Percentiles rank a stretch among this genome's conserved stretches.
These are phyloP conservation scores for Isoperla grammatica DNA, from an alignment of 2,888 invertebrate species.

Conservation along the genomic window DNA sequence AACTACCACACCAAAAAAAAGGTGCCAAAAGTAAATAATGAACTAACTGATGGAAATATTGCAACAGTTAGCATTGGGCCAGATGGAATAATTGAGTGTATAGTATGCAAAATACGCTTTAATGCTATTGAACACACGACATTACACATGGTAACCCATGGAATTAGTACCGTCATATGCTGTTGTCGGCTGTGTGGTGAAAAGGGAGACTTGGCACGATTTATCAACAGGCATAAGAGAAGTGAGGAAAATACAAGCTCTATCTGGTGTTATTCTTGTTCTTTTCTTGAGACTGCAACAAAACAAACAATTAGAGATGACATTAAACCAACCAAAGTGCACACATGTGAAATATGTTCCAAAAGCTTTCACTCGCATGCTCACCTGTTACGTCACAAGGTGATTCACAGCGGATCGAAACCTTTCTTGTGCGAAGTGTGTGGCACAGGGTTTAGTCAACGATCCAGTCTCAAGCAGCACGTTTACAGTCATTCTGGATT, in stretches of 20 bases:
- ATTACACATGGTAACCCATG: constrained; percentile 32
- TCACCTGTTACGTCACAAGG: constrained; percentile 31
- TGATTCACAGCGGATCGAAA: constrained; percentile 34
- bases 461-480: constrained; percentile 30
- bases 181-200: constrained; percentile 31
- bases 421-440: constrained; percentile 34
- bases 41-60: neutral
- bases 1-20: too few relatives aligned
- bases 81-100: constrained; percentile 29
- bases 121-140: constrained; percentile 27
- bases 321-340: constrained; percentile 3
- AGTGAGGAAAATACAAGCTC: constrained; percentile 20
- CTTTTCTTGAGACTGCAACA: constrained; percentile 4
- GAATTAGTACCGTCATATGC: constrained; percentile 31
- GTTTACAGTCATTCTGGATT: constrained; percentile 30
- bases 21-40: neutral
- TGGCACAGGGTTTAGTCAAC: constrained; percentile 31
- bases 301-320: too few relatives aligned
- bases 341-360: constrained; percentile 32
- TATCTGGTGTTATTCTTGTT: constrained; percentile 28
- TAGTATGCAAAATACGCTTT: constrained; percentile 28
- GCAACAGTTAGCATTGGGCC: constrained; percentile 26
- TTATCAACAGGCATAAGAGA: constrained; percentile 18
- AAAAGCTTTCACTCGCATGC: constrained; percentile 30
- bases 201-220: constrained; percentile 28